A percentile compares a stretch with the other conserved stretches of the same genome.
These are phyloP conservation scores for Lasioglossum marginatum DNA, from an alignment of 2,888 invertebrate species.

Conservation along the genomic window DNA sequence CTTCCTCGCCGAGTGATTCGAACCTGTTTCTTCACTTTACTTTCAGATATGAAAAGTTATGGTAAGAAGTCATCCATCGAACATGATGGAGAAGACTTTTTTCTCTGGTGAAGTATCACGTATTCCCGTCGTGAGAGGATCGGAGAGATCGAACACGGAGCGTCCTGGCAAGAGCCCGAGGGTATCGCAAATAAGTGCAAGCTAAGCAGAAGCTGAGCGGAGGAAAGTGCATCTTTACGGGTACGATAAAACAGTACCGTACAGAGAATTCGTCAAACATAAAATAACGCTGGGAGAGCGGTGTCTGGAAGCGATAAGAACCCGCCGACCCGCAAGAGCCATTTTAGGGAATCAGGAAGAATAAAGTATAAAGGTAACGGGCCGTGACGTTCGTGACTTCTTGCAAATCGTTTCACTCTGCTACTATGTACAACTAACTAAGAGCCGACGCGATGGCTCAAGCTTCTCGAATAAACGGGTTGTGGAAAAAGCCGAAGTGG, in stretches of 20 bases:
- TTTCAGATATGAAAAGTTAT: neutral
- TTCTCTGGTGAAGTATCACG: neutral
- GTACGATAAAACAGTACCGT: conserved; percentile 8
- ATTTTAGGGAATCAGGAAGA: conserved; percentile 6
- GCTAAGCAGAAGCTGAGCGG: neutral
- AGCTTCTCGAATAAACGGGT: conserved; percentile 13
- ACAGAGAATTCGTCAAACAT: conserved; percentile 24
- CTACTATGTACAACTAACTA: neutral
- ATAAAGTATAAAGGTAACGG: conserved; percentile 21
- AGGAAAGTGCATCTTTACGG: conserved; percentile 11
- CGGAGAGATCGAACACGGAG: neutral
- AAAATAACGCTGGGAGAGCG: conserved; percentile 18
- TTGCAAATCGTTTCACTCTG: conserved; percentile 39
- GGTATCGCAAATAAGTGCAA: conserved; percentile 14
- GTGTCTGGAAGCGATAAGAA: conserved; percentile 18
- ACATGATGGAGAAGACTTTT: neutral
- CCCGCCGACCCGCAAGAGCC: neutral
- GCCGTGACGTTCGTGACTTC: conserved; percentile 7
- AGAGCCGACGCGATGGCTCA: neutral
- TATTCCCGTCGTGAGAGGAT: neutral
- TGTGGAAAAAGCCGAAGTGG: too few species aligned
- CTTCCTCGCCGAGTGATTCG: neutral
- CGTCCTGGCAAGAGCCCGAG: neutral
- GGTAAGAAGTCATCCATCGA: neutral
- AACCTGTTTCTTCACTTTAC: neutral